Evolutionary conservation across 2,888 invertebrate genomes (phyloP), one percentile per base, ranked within the genome.

Genomic region (Protula sp.): DNA sequence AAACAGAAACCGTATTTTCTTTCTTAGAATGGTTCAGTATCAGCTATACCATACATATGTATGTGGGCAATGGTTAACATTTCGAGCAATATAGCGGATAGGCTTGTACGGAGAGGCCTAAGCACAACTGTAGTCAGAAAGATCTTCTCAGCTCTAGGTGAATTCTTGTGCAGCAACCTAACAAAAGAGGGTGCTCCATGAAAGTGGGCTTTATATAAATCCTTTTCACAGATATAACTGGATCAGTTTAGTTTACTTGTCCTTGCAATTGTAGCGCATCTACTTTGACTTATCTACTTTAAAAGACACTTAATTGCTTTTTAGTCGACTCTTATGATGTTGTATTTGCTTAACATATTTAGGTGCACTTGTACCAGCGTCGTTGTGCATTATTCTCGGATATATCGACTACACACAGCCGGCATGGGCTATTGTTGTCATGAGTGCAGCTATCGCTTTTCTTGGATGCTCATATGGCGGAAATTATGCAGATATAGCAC

Each of bases 401-500:
- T 59, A 45, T 51, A 53, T 62, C 24, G 22, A 28, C 53, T 59
- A 59, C 29, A 14, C 19, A 3, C 50, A 50, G 19, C 56, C 56
- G 2, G 30, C 30, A n/a, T 26, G 27, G 19, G 88, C 97, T 2
- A 91, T 94, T 62, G 86, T 89, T 38, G 92, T 94, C 47, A 84
- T 99, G 64, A 92, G 94, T 0, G 85, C 94, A 45, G 99, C 98
- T 2, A 98, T 99, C 2, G 98, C 98, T 24, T 95, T 94, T 84
- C 94, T 94, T 71, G 98, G 98, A 0, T 99, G 50, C 5, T 4
- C 5, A 26, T 50, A 50, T 26, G 50, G 38, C 27, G 59, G 56
- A 24, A 68, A 68, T 57, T 58, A 60, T 47, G 59, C 64, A 45
- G 68, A 68, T 38, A 63, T 68, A 26, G 67, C 66, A 9, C 65